These are phyloP conservation scores for Sinelater perroti DNA, from an alignment of 2,888 invertebrate genomes.

Conservation along the genomic window DNA sequence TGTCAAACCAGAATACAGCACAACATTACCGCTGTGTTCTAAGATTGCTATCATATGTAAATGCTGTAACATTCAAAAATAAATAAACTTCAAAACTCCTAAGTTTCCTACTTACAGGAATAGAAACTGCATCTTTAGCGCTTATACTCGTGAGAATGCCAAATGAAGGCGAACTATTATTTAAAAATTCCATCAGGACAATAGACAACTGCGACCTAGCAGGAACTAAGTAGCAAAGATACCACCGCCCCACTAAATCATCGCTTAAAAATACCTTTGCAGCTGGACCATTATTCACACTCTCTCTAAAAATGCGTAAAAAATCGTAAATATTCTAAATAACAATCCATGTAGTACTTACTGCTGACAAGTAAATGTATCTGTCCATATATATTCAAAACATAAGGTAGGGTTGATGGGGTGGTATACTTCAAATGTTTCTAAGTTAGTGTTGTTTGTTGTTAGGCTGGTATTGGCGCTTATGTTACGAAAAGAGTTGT, in stretches of 20 bases:
- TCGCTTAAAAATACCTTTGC: constrained; percentile 82
- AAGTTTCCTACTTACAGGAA: constrained; percentile 66
- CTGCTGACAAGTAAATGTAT: constrained; percentile 57
- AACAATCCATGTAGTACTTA: constrained; percentile 12
- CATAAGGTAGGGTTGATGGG: constrained; percentile 80
- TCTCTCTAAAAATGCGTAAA: constrained; percentile 43
- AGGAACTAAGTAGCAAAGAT: constrained; percentile 79
- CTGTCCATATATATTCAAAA: constrained; percentile 90
- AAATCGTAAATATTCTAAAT: neutral
- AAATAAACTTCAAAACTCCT: constrained; percentile 1
- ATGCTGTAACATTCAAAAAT: constrained; percentile 59
- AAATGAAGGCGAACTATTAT: constrained; percentile 75
- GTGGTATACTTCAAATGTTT: constrained; percentile 50
- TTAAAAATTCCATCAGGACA: constrained; percentile 73
- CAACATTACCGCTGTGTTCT: constrained; percentile 80
- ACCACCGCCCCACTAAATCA: constrained; percentile 87
- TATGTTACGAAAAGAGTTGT: constrained; percentile 44
- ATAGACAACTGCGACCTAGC: constrained; percentile 73
- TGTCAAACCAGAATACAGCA: constrained; percentile 83
- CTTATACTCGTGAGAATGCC: constrained; percentile 76
- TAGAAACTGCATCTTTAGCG: constrained; percentile 84
- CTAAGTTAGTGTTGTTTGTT: constrained; percentile 59
- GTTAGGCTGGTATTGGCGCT: constrained; percentile 41
- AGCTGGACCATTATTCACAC: constrained; percentile 65
- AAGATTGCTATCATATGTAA: constrained; percentile 86